Evolutionary conservation across 2,888 invertebrate species (phyloP).

Genomic region (Cloeon dipterum): DNA sequence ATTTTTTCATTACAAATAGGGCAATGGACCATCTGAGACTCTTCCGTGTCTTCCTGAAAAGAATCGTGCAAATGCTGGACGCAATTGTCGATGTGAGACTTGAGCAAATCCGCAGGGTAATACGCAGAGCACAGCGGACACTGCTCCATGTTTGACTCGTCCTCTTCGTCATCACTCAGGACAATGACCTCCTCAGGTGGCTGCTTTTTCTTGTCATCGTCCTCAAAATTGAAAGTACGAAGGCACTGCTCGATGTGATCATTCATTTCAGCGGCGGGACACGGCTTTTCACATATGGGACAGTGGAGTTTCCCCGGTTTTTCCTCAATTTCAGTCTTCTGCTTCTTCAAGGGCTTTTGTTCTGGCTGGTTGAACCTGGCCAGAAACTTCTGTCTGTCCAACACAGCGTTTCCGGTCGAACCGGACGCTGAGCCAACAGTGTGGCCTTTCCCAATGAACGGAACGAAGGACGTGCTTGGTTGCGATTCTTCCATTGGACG

Average conservation of each 20-base stretch:
- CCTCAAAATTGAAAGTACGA: background rate
- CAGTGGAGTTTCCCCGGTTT: background rate
- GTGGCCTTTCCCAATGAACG: background rate
- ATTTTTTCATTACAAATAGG: no score
- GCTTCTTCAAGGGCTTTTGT: background rate
- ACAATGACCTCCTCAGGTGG: no score
- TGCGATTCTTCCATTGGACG: background rate
- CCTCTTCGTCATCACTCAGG: background rate
- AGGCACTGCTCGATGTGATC: constrained; percentile 2
- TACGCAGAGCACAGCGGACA: background rate
- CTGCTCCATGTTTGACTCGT: background rate
- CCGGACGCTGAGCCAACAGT: background rate
- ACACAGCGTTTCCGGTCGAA: background rate
- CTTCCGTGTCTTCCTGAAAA: background rate
- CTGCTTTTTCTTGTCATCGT: background rate
- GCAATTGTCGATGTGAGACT: background rate
- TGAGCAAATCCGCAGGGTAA: background rate
- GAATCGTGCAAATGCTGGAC: background rate
- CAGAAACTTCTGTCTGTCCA: background rate
- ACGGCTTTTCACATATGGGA: background rate
- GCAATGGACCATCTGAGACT: constrained; percentile 18
- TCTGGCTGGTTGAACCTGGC: background rate
- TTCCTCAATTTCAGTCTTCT: background rate
- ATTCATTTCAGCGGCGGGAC: background rate
- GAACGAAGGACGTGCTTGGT: background rate